Evolutionary conservation across 2,888 invertebrate species (phyloP), one percentile per base, ranked within the genome.

Genomic region (Sarcophaga subvicina): DNA sequence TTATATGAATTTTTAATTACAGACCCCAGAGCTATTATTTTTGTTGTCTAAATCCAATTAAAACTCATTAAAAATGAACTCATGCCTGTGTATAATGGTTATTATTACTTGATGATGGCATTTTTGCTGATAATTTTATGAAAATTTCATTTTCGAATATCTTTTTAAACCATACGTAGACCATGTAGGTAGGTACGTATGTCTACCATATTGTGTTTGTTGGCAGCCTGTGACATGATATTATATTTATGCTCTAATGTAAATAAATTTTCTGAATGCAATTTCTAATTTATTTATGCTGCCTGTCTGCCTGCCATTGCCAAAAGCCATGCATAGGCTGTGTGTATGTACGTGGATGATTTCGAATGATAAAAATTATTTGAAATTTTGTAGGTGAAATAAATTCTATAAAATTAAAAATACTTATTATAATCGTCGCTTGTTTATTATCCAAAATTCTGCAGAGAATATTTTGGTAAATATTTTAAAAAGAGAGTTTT

Each of bases 51-150:
- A 70, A 54, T 54, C 25, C 17, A 70, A 25, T 54, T 20, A 54
- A 17, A 54, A 47, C 54, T 59, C 54, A 71, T 71, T 71, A 27
- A 71, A 71, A 27, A 54, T 27, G 17, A 54, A 54, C 54, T 54
- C 17, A 54, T 54, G 54, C 14, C 54, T 0, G 5, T 54, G 14
- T 54, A 14, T 54, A 17, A 54, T 54, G 54, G 17, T 54, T 54
- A 17, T 14, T 17, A 54, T 54, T 54, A 37, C 37, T 10, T 37
- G 37, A 37, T 37, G 37, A 37, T 37, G 37, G 8, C 37, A 37
- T 37, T 37, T 37, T 10, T 10, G 37, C 10, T 37, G 37, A 37
- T 37, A 37, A 37, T 37, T 37, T 37, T 37, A 1, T 37, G 37
- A 37, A 25, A 25, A 37, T 37, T 37, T 37, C 37, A 37, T 37